These are phyloP conservation scores for Thamnaconus septentrionalis DNA, from an alignment of 2,113 vertebrate species.

Conservation along the genomic window DNA sequence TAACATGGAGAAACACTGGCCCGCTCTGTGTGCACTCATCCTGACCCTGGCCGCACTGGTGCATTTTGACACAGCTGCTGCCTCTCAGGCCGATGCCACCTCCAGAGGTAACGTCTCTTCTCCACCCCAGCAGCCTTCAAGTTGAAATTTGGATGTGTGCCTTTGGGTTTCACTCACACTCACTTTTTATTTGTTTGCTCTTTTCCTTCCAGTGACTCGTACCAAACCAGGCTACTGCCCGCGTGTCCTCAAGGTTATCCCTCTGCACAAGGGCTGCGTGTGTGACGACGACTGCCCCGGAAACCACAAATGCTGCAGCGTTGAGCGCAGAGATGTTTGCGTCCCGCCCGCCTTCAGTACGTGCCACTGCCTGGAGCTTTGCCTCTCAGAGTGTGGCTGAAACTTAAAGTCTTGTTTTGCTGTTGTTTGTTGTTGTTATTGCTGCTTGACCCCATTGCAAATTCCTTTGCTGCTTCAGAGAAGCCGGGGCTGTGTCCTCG, in stretches of 20 bases:
- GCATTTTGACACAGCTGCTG: slow-evolving; percentile 14
- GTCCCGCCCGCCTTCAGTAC: slow-evolving; percentile 69
- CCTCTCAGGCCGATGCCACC: neutral
- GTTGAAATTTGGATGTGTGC: neutral
- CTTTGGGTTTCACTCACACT: too few relatives aligned
- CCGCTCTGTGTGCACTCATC: slow-evolving; percentile 33
- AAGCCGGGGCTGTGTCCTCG: slow-evolving; percentile 64
- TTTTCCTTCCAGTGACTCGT: slow-evolving; percentile 15
- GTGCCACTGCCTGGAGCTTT: slow-evolving; percentile 15
- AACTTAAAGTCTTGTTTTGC: neutral
- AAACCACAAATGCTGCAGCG: slow-evolving; percentile 66
- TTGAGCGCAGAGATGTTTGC: slow-evolving; percentile 64
- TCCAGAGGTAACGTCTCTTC: neutral
- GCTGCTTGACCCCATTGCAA: too few relatives aligned
- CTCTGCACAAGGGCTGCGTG: slow-evolving; percentile 55
- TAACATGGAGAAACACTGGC: slow-evolving; percentile 45
- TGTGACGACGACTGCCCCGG: slow-evolving; percentile 63
- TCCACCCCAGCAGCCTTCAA: neutral
- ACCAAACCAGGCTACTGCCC: slow-evolving; percentile 65
- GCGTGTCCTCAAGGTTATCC: slow-evolving; percentile 39
- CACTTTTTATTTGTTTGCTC: neutral
- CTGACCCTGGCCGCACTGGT: slow-evolving; percentile 29
- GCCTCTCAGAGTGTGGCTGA: neutral
- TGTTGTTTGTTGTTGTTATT: neutral
- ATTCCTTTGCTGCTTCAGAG: slow-evolving; percentile 37